Evolutionary conservation across 2,888 invertebrate species (phyloP).

Genomic region (Hermodice carunculata): DNA sequence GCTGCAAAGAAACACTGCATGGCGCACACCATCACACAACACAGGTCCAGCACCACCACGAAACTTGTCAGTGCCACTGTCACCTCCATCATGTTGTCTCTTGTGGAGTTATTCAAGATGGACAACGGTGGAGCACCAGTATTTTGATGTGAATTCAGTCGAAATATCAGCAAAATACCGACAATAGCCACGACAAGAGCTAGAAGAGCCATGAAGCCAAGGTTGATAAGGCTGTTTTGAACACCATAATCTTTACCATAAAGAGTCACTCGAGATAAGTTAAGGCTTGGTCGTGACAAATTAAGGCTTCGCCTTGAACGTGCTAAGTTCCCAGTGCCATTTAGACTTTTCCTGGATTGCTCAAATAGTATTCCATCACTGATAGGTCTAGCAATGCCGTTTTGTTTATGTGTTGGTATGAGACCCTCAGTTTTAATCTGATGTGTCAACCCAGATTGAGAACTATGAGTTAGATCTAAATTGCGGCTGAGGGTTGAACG

Average conservation of each 20-base stretch:
- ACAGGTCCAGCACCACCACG: slow-evolving; percentile 88
- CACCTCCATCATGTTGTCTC: slow-evolving; percentile 85
- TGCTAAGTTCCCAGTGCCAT: too few species aligned
- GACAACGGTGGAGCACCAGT: background rate
- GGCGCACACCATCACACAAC: slow-evolving; percentile 92
- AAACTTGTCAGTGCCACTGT: slow-evolving; percentile 90
- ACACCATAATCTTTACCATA: slow-evolving; percentile 72
- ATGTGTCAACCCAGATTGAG: background rate
- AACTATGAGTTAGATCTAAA: too few species aligned
- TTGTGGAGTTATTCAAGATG: background rate
- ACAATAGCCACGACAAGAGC: slow-evolving; percentile 86
- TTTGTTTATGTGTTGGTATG: slow-evolving; percentile 21
- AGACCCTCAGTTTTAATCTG: background rate
- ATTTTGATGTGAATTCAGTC: slow-evolving; percentile 64
- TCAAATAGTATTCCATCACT: background rate
- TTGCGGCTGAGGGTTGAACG: too few species aligned
- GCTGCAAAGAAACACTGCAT: slow-evolving; percentile 95
- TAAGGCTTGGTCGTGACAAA: slow-evolving; percentile 4
- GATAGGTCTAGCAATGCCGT: slow-evolving; percentile 10
- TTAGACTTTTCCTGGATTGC: background rate
- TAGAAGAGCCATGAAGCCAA: slow-evolving; percentile 87
- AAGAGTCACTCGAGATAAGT: slow-evolving; percentile 1
- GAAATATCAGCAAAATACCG: slow-evolving; percentile 80
- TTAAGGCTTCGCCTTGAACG: slow-evolving; percentile 10
- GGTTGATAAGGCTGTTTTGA: slow-evolving; percentile 85